A percentile compares a stretch with the other conserved stretches of the same genome.
Conservation (phyloP, 2,113 vertebrate genomes). For the Megaceryle torquata region DNA sequence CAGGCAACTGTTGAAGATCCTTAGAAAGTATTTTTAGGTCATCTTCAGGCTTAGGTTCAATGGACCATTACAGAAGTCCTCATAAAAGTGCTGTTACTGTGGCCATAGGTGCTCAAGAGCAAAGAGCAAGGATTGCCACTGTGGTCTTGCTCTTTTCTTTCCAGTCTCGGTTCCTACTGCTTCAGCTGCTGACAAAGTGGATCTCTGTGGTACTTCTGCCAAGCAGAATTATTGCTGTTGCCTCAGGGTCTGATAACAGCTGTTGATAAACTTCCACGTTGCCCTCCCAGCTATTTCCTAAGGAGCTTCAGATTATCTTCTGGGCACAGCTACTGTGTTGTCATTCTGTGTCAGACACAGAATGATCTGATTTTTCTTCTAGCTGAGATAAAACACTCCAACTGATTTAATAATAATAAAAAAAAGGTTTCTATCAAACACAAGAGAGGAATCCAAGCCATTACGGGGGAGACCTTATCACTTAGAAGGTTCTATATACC, state of each 20-base stretch:
- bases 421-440: not conserved
- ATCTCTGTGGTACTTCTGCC: not conserved
- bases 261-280: constrained; percentile 6
- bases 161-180: not conserved
- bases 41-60: not conserved
- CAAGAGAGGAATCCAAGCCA: not conserved
- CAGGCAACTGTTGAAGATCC: not conserved
- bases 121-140: not conserved
- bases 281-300: not conserved
- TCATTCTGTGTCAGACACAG: not conserved
- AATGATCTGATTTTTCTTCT: not conserved
- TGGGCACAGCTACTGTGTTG: not conserved
- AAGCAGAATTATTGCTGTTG: constrained; percentile 13
- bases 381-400: not conserved
- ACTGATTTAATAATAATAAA: not conserved
- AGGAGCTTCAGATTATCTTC: not conserved
- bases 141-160: not conserved
- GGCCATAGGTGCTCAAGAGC: not conserved
- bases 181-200: not conserved
- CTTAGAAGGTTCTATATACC: too few relatives aligned
- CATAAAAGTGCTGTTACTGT: not conserved
- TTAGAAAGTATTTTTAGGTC: not conserved
- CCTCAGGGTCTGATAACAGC: not conserved
- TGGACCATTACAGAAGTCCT: not conserved
- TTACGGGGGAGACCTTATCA: not conserved